Conservation (phyloP, 2,797 vertebrate species). For the Intellagama lesueurii region DNA sequence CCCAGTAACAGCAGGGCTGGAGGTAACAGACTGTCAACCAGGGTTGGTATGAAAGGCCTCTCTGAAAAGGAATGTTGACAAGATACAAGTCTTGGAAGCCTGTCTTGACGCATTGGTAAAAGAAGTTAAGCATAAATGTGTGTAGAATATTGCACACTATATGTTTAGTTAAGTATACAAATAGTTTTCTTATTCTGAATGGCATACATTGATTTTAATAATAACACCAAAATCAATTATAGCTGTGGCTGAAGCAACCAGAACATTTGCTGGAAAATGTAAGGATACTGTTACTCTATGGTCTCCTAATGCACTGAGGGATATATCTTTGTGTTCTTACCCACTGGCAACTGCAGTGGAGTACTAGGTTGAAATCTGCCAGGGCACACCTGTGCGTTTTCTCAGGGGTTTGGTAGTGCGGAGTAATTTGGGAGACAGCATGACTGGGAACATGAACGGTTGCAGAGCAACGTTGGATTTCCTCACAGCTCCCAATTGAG, state of each 20-base stretch:
- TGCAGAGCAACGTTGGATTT: neutral
- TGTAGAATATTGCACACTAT: neutral
- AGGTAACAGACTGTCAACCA: too few species aligned
- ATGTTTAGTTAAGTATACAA: neutral
- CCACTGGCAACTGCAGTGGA: neutral
- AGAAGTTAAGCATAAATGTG: neutral
- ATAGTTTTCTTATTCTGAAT: neutral
- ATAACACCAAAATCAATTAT: neutral
- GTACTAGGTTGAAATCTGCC: neutral
- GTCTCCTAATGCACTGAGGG: neutral
- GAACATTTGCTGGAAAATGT: neutral
- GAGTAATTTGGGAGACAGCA: neutral
- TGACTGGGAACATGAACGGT: neutral
- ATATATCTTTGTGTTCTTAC: neutral
- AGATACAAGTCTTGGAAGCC: neutral
- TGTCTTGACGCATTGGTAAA: neutral
- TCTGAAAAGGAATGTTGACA: too few species aligned
- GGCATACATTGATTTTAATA: neutral
- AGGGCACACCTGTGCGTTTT: too few species aligned
- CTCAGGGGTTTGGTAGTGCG: neutral
- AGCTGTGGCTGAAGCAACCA: neutral
- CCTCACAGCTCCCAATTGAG: neutral
- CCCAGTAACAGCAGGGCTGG: too few species aligned
- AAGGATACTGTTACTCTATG: too few species aligned
- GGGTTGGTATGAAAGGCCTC: too few species aligned